Evolutionary conservation across 1,140 invertebrate genomes (phyloP).

Genomic region (Neocloeon triangulifer): DNA sequence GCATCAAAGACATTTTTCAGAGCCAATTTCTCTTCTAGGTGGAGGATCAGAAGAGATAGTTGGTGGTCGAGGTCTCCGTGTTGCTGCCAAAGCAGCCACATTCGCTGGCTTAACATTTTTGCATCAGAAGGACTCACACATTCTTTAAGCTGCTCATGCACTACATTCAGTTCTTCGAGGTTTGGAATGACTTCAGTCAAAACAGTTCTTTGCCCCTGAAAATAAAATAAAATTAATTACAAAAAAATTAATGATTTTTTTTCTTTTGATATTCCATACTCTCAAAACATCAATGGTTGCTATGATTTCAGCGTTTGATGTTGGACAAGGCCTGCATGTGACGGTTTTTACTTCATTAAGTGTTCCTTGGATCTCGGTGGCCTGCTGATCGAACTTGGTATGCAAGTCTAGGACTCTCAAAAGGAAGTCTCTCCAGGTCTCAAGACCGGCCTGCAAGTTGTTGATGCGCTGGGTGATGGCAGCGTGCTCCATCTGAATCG

Average conservation of each 20-base stretch:
- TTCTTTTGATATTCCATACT: constrained; percentile 1
- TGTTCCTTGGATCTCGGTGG: constrained; percentile 24
- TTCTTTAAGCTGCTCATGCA: constrained; percentile 61
- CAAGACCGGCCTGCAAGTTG: constrained; percentile 52
- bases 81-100: constrained; percentile 50
- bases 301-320: constrained; percentile 8
- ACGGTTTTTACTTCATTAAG: constrained; percentile 22
- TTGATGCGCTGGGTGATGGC: constrained; percentile 47
- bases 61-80: constrained; percentile 58
- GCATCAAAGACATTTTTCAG: constrained; percentile 47
- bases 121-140: constrained; percentile 70
- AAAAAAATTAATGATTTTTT: too few relatives aligned
- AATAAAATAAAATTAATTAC: constrained; percentile 7
- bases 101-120: constrained; percentile 51
- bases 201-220: constrained; percentile 9
- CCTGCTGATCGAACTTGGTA: constrained; percentile 30
- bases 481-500: constrained; percentile 55
- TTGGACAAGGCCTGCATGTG: constrained; percentile 1
- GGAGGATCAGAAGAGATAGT: constrained; percentile 42
- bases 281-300: constrained; percentile 6
- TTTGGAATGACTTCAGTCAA: constrained; percentile 13
- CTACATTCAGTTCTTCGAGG: constrained; percentile 30
- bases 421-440: constrained; percentile 58
- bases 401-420: constrained; percentile 33
- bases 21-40: constrained; percentile 48